Evolutionary conservation across 2,113 vertebrate genomes (phyloP).

Genomic region (Stomatorhinus ivindoensis): DNA sequence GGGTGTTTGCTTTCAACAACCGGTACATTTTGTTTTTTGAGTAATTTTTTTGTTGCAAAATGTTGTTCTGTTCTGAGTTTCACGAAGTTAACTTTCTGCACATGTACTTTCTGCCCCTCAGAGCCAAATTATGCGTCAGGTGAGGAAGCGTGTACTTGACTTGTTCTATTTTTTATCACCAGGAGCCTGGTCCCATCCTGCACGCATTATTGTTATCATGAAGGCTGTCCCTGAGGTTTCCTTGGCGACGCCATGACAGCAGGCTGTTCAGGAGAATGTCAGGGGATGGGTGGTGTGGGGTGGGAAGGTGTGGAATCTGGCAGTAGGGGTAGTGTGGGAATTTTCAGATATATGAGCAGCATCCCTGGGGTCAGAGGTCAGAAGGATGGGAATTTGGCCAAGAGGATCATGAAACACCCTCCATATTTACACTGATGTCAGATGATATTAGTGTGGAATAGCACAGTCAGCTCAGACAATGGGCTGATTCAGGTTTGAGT

Average conservation of each 20-base stretch:
- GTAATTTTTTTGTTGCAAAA: neutral
- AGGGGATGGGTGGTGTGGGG: neutral
- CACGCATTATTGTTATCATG: neutral
- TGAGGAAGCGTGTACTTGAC: neutral
- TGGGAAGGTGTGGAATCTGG: neutral
- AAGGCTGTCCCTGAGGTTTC: neutral
- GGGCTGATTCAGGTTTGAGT: neutral
- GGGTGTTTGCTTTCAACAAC: neutral
- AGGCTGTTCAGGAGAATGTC: neutral
- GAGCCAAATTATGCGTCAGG: neutral
- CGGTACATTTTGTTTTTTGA: neutral
- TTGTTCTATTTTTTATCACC: neutral
- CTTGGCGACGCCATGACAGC: neutral
- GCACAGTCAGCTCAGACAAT: neutral
- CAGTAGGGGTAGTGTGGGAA: neutral
- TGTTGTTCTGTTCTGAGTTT: neutral
- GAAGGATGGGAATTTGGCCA: neutral
- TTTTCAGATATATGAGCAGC: neutral
- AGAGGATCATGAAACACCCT: neutral
- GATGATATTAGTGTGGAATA: neutral
- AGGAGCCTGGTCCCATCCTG: neutral
- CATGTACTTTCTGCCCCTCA: neutral
- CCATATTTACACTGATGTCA: neutral
- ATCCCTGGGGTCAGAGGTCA: constrained; percentile 10
- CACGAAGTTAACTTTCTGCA: neutral